Evolutionary conservation across 2,113 vertebrate species (phyloP), one percentile per base, ranked within the genome.

Genomic region (Clinocottus analis): DNA sequence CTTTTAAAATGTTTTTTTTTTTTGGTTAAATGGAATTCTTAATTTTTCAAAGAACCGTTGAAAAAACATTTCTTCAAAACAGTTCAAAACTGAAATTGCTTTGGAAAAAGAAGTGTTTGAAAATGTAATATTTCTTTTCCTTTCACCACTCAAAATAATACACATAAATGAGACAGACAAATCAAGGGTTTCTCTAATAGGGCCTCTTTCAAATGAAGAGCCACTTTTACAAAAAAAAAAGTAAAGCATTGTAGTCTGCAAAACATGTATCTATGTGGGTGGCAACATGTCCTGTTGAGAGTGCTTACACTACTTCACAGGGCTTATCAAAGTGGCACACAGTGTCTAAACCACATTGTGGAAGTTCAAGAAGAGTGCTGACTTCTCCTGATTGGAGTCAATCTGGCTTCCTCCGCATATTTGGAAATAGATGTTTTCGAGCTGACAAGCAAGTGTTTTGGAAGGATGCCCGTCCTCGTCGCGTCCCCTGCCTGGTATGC

Each of bases 351-450:
- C n/a, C 39, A 33, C 43, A 49, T 25, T 5, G 43, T 33, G 25
- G 19, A 43, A 56, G 29, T 62, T 69, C 17, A 43, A 12, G 16
- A 37, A 45, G 43, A 29, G 51, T 41, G 25, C 5, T 13, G 41
- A 61, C 23, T 23, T 21, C 39, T 61, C 19, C 4, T 83, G 69
- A 67, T 49, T 27, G 29, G 16, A 62, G 19, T 67, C 43, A 66
- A 45, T 66, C 39, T 4, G 37, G 33, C 39, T 10, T 66, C 47
- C 58, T 31, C 25, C 9, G 2, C 27, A 64, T 65, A 61, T 73
- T 25, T 66, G 59, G 53, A 77, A 23, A 33, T 31, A 85, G 72
- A 64, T 76, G 33, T 53, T 67, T 41, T 78, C 39, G 65, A 67
- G 60, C 39, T 68, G 60, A 67, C 59, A 65, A 33, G n/a, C 2